Evolutionary conservation across 2,888 invertebrate species (phyloP).

Genomic region (Scaptomyza parva): DNA sequence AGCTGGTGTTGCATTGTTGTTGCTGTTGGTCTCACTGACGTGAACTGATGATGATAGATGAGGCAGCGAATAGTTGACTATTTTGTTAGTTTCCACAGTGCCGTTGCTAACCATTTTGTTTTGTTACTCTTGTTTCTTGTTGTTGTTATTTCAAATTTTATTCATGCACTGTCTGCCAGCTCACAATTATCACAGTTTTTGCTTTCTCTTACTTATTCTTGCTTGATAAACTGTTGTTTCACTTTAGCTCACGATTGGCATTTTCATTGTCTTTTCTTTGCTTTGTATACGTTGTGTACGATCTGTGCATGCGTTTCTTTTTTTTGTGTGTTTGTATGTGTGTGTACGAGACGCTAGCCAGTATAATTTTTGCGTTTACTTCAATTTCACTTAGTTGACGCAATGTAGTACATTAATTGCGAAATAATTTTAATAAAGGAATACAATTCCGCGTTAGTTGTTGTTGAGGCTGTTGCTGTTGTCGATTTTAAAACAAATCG

Average conservation of each 20-base stretch:
- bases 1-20: constrained; percentile 26
- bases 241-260: constrained; percentile 69
- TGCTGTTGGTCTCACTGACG: constrained; percentile 17
- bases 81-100: constrained; percentile 63
- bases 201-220: constrained; percentile 29
- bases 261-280: constrained; percentile 52
- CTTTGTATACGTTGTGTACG: constrained; percentile 22
- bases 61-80: constrained; percentile 65
- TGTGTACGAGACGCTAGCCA: constrained; percentile 13
- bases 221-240: constrained; percentile 49
- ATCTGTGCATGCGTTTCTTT: constrained; percentile 22
- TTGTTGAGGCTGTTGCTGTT: constrained; percentile 27
- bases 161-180: constrained; percentile 49
- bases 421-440: constrained; percentile 64
- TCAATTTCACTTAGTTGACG: constrained; percentile 53
- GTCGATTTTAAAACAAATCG: constrained; percentile 81
- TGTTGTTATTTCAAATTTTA: constrained; percentile 18
- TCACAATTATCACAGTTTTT: constrained; percentile 76
- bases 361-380: constrained; percentile 32
- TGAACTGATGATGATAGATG: constrained; percentile 52
- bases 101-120: constrained; percentile 75
- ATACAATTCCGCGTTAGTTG: constrained; percentile 53
- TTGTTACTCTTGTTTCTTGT: constrained; percentile 33
- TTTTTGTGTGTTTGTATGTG: constrained; percentile 30
- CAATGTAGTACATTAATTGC: constrained; percentile 60